A percentile compares a stretch with the other conserved stretches of the same genome.
Evolutionary conservation across 2,888 invertebrate genomes (phyloP).

Genomic region (Lycia hirtaria): DNA sequence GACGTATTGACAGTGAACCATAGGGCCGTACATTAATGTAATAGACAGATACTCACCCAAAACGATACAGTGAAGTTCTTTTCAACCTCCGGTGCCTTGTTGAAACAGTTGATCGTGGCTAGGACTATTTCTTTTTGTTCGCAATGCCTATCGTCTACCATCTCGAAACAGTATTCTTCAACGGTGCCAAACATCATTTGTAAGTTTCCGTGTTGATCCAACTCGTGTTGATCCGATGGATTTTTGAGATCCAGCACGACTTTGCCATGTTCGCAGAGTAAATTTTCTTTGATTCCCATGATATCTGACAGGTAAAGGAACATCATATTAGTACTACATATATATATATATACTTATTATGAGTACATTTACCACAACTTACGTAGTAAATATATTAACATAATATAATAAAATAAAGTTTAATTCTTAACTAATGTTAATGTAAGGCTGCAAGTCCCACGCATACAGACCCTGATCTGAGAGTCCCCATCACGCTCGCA

Average conservation of each 20-base stretch:
- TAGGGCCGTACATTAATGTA: no score
- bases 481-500: no score
- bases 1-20: no score
- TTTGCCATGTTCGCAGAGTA: conserved; percentile 60
- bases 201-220: conserved; percentile 58
- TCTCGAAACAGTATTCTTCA: conserved; percentile 74
- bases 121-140: conserved; percentile 51
- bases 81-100: conserved; percentile 42
- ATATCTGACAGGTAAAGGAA: conserved; percentile 55
- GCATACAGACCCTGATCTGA: no score
- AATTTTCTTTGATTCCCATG: conserved; percentile 60
- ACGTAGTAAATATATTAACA: no score
- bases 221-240: conserved; percentile 57
- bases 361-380: no score
- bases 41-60: conserved; percentile 72
- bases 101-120: conserved; percentile 70
- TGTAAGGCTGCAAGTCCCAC: no score
- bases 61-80: conserved; percentile 71
- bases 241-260: conserved; percentile 60
- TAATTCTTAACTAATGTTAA: no score
- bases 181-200: conserved; percentile 49
- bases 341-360: no score
- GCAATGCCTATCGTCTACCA: conserved; percentile 68
- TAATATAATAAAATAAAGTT: no score
- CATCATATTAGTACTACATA: neutral